phyloP scores from a whole-genome alignment of 2,888 invertebrate species.

The Caenorhabditis uteleia region DNA sequence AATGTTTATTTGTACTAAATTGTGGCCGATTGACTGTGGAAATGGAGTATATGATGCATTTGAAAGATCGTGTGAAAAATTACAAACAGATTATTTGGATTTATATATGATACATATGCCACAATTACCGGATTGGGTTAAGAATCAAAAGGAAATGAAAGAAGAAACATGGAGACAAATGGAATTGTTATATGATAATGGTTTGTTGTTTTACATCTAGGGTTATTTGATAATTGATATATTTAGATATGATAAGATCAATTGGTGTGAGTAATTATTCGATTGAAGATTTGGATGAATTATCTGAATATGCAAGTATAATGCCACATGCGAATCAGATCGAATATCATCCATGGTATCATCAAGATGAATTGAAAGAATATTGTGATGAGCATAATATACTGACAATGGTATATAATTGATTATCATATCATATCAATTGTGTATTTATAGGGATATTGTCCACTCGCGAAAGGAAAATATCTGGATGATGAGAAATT shows the following conservation, averaged over 20 bases:
- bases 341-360: conserved; percentile 71
- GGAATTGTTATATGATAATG: conserved; percentile 70
- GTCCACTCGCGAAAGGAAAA: conserved; percentile 70
- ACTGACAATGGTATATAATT: conserved; percentile 31
- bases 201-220: conserved; percentile 8
- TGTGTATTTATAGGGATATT: conserved; percentile 69
- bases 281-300: conserved; percentile 64
- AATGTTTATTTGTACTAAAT: conserved; percentile 70
- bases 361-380: conserved; percentile 64
- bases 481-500: conserved; percentile 66
- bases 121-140: conserved; percentile 65
- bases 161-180: conserved; percentile 71
- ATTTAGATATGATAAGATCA: conserved; percentile 63
- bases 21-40: conserved; percentile 71
- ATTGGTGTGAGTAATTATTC: conserved; percentile 71
- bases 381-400: conserved; percentile 69
- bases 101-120: conserved; percentile 71
- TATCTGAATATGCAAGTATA: conserved; percentile 66
- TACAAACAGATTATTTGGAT: conserved; percentile 70
- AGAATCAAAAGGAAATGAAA: conserved; percentile 47
- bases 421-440: neutral
- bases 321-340: conserved; percentile 70
- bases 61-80: conserved; percentile 63
- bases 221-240: neutral
- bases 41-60: conserved; percentile 63